Base-by-base conservation (phyloP, 2,797 vertebrate species). In the Alauda arvensis region DNA sequence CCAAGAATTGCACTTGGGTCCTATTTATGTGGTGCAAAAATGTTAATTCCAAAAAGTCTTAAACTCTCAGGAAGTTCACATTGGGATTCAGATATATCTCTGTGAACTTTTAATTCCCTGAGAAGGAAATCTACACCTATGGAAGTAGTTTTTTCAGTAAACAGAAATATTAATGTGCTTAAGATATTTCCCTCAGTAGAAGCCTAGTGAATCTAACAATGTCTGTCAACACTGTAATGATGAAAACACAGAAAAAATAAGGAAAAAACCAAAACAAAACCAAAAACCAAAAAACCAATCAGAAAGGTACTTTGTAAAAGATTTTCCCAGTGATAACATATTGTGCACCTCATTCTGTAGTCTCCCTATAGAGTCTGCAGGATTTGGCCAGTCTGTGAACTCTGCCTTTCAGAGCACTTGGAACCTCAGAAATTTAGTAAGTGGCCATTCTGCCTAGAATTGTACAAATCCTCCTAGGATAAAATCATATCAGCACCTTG, bases 401-500 rank as follows among this genome's bases (percentile, higher is more conserved):
- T 82, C 46, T 51, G 19, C 15, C 13, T 85, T 34, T 10, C 34
- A 79, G 53, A 83, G 8, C 31, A 40, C 20, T 39, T 77, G 31
- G 14, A 78, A 70, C 65, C 37, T 48, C 45, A 59, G 81, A 86
- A 71, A 79, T 53, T 46, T 63, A 33, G 4, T 70, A 51, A 71
- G 19, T 56, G 12, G 51, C 23, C 21, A 24, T 31, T 84, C 53
- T 71, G n/a, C 39, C 48, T 71, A 74, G 52, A 77, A 61, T 21
- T 71, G 19, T 49, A 55, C 25, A 65, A 81, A 77, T 45, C 37
- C 19, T 61, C 60, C 57, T 37, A n/a, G 48, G 53, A 51, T 40
- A 69, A 88, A 93, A 91, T 71, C 20, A 24, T 89, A 92, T 85
- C 76, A 91, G 51, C 19, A 25, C 49, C 94, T 91, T 59, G 26